Evolutionary conservation across 2,113 vertebrate species (phyloP), one percentile per base, ranked within the genome.

Genomic region (Protomyctophum bolini): DNA sequence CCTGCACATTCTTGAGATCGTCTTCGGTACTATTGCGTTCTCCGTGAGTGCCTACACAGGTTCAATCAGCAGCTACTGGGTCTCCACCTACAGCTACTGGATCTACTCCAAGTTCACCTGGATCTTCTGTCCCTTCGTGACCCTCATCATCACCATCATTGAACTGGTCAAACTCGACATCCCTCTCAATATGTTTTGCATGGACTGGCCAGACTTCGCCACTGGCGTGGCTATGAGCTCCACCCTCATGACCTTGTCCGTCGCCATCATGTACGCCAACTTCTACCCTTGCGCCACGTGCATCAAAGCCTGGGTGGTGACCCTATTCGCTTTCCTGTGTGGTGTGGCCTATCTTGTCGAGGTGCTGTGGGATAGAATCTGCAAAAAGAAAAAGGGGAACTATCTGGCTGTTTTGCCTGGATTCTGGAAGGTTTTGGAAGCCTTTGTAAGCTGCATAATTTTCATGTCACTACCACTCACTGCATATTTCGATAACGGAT

Each of bases 141-240:
- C 95, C 0, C 72, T 95, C 72, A 8, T 94, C 74, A 92, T 96
- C 76, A 83, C 94, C 51, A 6, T 94, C 8, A 29, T 94, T 70
- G 95, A 96, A 89, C 65, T 94, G 75, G 83, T 94, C 54, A 91
- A 86, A 54, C 83, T 92, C 0, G 54, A 90, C 11, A 1, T 94
- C n/a, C 0, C 91, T 9, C 76, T 94, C 71, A 82, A 92, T 60
- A 0, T 89, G 55, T 50, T 95, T 45, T 94, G 93, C 0, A 73
- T 95, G 84, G 93, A 95, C 80, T 96, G 94, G 95, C 63, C 77
- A 0, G 95, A 95, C 85, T 95, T 96, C 88, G 88, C 94, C 66
- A 93, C 93, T 0, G 93, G 94, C n/a, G 94, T 94, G 83, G 92
- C 94, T 75, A 94, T 95, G 94, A 86, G 94, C 58, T 94, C 93